phyloP scores from a whole-genome alignment of 1,140 invertebrate genomes.

The Triops longicaudatus region DNA sequence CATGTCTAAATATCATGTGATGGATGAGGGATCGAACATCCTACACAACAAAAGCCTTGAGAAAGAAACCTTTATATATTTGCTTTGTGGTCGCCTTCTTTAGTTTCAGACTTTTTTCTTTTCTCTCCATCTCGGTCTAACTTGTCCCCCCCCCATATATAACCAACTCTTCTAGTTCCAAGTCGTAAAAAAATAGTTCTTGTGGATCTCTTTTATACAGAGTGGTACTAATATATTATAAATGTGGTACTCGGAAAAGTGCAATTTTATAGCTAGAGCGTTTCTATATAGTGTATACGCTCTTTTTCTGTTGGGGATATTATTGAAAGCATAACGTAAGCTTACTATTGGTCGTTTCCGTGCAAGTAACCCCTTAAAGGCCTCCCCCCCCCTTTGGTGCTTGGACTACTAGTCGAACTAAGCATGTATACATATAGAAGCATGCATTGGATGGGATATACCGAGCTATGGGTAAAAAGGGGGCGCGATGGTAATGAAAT shows the following conservation, averaged over 20 bases:
- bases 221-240: background rate
- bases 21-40: slow-evolving; percentile 1
- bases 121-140: background rate
- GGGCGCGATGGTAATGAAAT: slow-evolving; percentile 14
- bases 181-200: too few relatives aligned
- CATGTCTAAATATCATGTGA: background rate
- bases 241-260: background rate
- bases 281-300: background rate
- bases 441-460: background rate
- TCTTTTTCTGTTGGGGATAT: background rate
- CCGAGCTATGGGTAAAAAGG: background rate
- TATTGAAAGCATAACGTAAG: background rate
- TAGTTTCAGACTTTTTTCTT: too few relatives aligned
- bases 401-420: background rate
- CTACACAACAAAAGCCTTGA: background rate
- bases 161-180: background rate
- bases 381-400: background rate
- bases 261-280: background rate
- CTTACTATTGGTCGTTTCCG: slow-evolving; percentile 8
- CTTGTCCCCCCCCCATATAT: background rate
- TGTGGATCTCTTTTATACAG: too few relatives aligned
- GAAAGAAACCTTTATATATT: background rate
- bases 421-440: background rate
- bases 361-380: slow-evolving; percentile 4
- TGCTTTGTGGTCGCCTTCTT: background rate